Base-by-base conservation (phyloP, 2,888 invertebrate genomes). In the Tromatobia lineatoria region DNA sequence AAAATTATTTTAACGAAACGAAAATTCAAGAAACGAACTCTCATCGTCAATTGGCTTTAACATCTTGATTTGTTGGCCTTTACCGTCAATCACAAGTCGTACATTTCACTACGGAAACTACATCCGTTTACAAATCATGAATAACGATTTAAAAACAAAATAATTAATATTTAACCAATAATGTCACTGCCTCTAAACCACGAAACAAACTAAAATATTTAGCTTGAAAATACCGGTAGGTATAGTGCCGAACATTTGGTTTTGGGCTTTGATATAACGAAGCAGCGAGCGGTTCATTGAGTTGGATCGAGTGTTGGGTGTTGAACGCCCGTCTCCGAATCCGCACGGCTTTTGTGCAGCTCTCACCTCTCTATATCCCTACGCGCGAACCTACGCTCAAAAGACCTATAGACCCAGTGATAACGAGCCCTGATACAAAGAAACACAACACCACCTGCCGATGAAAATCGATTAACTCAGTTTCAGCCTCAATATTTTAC, bases 391-490 rank as follows among this genome's bases (percentile, higher is more conserved):
- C 20, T 4, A 18, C 18, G n/a, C 8, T 20, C 7, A 52, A 54
- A 54, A 20, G 20, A 29, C 8, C 52, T n/a, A n/a, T n/a, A n/a
- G n/a, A 20, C 52, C 23, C 20, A 20, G 20, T 54, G 52, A 54
- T 54, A 52, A 54, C 52, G 52, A 54, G n/a, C 52, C 52, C 52
- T 54, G 52, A 52, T 52, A 34, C 23, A 23, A 66, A 18, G 42
- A 64, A 69, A 50, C 20, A 50, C 20, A n/a, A 67, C 15, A 52
- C n/a, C n/a, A 18, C 52, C 38, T 50, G 70, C 45, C 34, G 50
- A 6, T 18, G 15, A 38, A 66, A 34, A 67, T 50, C 52, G 52
- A 70, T 70, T 25, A 70, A 70, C 34, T 13, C 52, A 34, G 52
- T 70, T 70, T 25, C 0, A 6, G 50, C 6, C 34, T 34, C 6